Evolutionary conservation across 2,888 invertebrate species (phyloP).

Genomic region (Spodoptera littoralis): DNA sequence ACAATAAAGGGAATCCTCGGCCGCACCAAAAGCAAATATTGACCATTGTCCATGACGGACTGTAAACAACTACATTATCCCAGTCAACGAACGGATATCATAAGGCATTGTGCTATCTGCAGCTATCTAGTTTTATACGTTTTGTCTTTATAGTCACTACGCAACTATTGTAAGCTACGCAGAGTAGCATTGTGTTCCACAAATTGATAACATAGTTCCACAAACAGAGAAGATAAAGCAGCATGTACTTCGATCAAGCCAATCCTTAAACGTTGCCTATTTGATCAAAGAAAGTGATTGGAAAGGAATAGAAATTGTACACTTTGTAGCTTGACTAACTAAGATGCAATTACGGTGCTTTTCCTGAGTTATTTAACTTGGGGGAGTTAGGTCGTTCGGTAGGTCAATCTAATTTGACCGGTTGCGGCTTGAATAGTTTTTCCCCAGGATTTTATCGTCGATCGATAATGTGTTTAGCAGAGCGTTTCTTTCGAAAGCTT

Average conservation of each 20-base stretch:
- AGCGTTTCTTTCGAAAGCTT: conserved; percentile 13
- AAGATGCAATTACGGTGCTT: conserved; percentile 33
- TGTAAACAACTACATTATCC: conserved; percentile 61
- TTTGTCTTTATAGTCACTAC: background rate
- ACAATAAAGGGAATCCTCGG: conserved; percentile 63
- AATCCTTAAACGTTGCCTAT: no score
- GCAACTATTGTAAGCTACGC: conserved; percentile 1
- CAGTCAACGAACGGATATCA: conserved; percentile 57
- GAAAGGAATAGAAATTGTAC: conserved; percentile 25
- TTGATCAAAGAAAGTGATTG: conserved; percentile 15
- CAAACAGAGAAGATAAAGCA: no score
- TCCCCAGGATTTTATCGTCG: conserved; percentile 31
- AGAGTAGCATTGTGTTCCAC: no score
- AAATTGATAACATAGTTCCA: no score
- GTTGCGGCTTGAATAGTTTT: conserved; percentile 39
- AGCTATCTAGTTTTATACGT: conserved; percentile 13
- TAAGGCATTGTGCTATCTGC: conserved; percentile 29
- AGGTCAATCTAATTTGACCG: conserved; percentile 51
- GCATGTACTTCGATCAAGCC: no score
- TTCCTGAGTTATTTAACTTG: conserved; percentile 50
- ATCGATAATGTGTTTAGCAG: conserved; percentile 32
- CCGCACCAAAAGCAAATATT: conserved; percentile 67
- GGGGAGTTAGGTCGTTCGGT: conserved; percentile 39
- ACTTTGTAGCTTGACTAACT: conserved; percentile 28
- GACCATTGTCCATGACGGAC: conserved; percentile 62